These are phyloP conservation scores for Hypanus sabinus DNA, from an alignment of 2,113 vertebrate genomes.

Conservation along the genomic window DNA sequence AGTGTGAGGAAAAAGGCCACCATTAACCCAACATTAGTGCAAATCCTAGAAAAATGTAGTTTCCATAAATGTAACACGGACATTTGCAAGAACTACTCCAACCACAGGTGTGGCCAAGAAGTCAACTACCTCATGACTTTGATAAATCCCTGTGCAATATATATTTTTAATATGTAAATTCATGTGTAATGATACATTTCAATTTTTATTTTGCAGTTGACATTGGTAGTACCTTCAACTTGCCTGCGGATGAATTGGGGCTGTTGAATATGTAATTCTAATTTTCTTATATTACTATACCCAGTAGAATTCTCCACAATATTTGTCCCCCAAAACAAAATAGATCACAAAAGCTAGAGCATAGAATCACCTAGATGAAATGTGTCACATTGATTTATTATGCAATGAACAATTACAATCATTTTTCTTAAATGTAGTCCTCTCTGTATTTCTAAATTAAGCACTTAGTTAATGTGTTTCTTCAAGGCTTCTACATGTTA, in stretches of 20 bases:
- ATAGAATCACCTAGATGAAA: constrained; percentile 10
- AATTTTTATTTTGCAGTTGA: not conserved
- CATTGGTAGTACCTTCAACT: not conserved
- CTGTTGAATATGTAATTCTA: constrained; percentile 17
- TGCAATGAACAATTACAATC: constrained; percentile 25
- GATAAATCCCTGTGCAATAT: not conserved
- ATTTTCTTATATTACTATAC: not conserved
- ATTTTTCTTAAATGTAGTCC: constrained; percentile 2
- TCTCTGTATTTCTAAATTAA: constrained; percentile 23
- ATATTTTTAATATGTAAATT: not conserved
- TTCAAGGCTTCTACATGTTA: not conserved
- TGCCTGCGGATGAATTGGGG: not conserved
- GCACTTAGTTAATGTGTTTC: constrained; percentile 2
- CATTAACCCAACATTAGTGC: not conserved
- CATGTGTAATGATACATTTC: not conserved
- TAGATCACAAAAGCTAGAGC: not conserved
- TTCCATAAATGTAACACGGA: not conserved
- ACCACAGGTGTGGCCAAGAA: not conserved
- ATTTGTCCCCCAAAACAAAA: constrained; percentile 1
- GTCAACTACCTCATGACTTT: not conserved
- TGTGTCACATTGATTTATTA: not conserved
- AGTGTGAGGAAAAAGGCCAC: not conserved
- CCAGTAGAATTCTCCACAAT: not conserved
- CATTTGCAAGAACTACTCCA: not conserved
- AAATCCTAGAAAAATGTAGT: too few relatives aligned